Evolutionary conservation across 2,888 invertebrate genomes (phyloP), one percentile per base, ranked within the genome.

Genomic region (Tipula helvola): DNA sequence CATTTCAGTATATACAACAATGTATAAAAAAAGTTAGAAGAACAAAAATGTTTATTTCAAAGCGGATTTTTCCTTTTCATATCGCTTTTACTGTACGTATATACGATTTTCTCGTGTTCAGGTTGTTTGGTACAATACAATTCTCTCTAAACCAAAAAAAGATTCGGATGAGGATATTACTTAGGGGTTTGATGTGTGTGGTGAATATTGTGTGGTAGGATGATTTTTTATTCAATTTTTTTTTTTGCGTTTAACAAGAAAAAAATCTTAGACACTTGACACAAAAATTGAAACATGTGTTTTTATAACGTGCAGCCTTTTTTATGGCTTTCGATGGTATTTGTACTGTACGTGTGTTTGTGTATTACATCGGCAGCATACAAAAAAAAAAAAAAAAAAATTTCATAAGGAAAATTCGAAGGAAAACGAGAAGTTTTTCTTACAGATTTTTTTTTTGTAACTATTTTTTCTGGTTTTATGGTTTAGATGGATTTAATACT

Each of bases 201-300:
- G 8, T 7, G 7, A 71, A 28, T 71, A 28, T 71, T 71, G 71
- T 71, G 71, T 71, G 71, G 71, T 71, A 71, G 71, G 71, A 71
- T 28, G 71, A 71, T 28, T 71, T 71, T 57, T 57, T 16, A 39
- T 39, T 39, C 39, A 39, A 39, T 47, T 57, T 16, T 10, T 28
- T 71, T 71, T 71, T 71, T 71, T 28, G 12, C 71, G 71, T 71
- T 71, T 71, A 28, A 71, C 71, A 18, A 71, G 71, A 71, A 71
- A 71, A 71, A 71, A 71, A 71, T 87, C 52, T 71, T 87, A 87
- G 84, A 44, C 83, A 44, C 36, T 47, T 87, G 42, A 85, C 42
- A 86, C 44, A 44, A 86, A 71, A 71, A 47, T 87, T 71, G 83
- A 86, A 41, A 52, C 47, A 83, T 86, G 86, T 83, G 47, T 83